Evolutionary conservation across 2,113 vertebrate genomes (phyloP), one percentile per base, ranked within the genome.

Genomic region (Muscicapa adusta): DNA sequence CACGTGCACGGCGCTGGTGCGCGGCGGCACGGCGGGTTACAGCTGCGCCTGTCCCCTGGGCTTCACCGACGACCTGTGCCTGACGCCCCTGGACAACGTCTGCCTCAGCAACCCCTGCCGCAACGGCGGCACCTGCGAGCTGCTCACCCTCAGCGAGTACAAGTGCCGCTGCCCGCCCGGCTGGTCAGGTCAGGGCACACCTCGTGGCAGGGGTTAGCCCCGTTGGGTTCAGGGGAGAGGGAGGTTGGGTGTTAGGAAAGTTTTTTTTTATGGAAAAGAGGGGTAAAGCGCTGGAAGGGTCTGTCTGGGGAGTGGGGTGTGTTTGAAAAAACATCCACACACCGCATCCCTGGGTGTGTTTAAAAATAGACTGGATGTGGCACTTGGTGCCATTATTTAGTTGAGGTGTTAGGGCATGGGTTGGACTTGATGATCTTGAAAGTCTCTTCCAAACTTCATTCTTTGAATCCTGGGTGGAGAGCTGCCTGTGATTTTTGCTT

Each of bases 121-220:
- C 62, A 99, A 99, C 0, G 99, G 99, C 12, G 99, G 98, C n/a
- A 98, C 97, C 73, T 99, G 99, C 5, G 98, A 98, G 40, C 98
- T 98, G 20, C 95, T 99, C n/a, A 98, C 92, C 1, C 97, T 98
- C 74, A 90, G 96, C 6, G 97, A 98, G 12, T 99, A 98, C 97
- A 98, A 98, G 94, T 99, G 99, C 92, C 98, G 97, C 77, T 99
- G 99, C 82, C 98, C 98, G 0, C 99, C 99, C 0, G 99, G 99
- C 38, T 99, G 99, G 99, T 98, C 99, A 98, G 99, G 99, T 99
- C 97, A 97, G 96, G 86, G 47, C 42, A 18, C 12, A 11, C 9
- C 38, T 38, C 38, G 40, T 1, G 4, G 0, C 1, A 2, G 23
- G 63, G 72, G 17, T 6, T 61, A 24, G 7, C 9, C 5, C 11